These are phyloP conservation scores for Oceanites oceanicus DNA, from an alignment of 2,113 vertebrate species.

Conservation along the genomic window DNA sequence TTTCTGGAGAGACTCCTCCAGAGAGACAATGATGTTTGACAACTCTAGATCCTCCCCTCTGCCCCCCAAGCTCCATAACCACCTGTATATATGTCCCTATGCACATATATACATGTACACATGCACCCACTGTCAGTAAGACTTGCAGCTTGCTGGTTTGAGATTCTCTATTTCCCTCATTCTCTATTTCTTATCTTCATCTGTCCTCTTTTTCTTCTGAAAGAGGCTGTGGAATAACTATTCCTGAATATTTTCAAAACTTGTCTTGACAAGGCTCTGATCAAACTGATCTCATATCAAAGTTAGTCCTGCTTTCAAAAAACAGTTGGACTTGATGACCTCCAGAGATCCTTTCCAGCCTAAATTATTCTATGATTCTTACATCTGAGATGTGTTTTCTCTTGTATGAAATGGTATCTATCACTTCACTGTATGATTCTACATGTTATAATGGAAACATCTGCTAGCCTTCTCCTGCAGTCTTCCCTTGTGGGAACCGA, in stretches of 20 bases:
- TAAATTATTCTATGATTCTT: not conserved
- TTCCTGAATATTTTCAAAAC: not conserved
- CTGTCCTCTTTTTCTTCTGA: not conserved
- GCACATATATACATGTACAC: not conserved
- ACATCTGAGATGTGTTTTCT: not conserved
- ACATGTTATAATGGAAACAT: not conserved
- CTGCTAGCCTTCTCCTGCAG: not conserved
- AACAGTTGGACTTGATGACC: not conserved
- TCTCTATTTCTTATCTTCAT: not conserved
- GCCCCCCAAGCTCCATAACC: not conserved
- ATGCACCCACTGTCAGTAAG: not conserved
- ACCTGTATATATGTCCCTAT: accelerated
- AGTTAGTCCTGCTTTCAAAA: not conserved
- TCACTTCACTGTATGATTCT: not conserved
- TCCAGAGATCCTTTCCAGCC: not conserved
- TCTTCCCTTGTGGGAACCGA: not conserved
- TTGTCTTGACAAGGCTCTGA: not conserved
- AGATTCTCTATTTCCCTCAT: no score
- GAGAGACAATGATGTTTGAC: accelerated
- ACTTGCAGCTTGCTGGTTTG: not conserved
- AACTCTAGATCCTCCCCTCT: not conserved
- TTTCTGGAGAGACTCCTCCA: not conserved
- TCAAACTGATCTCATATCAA: not conserved
- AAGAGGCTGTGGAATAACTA: not conserved
- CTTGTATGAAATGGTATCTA: not conserved